A percentile compares a stretch with the other conserved stretches of the same genome.
phyloP scores from a whole-genome alignment of 2,888 invertebrate genomes.

The Drosophila yooni region DNA sequence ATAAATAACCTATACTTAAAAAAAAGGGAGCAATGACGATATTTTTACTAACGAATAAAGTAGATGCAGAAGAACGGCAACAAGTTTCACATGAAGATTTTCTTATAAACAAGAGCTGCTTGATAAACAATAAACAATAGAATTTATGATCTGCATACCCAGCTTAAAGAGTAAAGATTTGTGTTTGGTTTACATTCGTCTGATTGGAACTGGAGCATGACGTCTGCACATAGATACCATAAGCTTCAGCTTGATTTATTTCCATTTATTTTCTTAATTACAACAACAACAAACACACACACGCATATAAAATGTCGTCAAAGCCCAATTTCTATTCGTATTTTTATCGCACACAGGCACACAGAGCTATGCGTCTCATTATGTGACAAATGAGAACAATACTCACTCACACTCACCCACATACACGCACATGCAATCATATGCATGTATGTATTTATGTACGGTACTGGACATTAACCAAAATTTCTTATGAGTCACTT shows the following conservation, averaged over 20 bases:
- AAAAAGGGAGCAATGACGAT: not conserved
- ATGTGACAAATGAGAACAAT: slow-evolving; percentile 30
- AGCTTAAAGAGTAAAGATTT: not conserved
- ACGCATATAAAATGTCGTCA: slow-evolving; percentile 12
- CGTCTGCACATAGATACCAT: slow-evolving; percentile 15
- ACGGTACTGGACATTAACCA: slow-evolving; percentile 32
- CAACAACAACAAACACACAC: slow-evolving; percentile 7
- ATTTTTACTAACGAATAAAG: not conserved
- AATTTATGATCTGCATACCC: not conserved
- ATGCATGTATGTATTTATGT: slow-evolving; percentile 19
- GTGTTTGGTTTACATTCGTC: slow-evolving; percentile 1
- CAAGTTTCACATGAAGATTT: slow-evolving; percentile 6
- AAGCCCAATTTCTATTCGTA: slow-evolving; percentile 15
- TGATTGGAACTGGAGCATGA: slow-evolving; percentile 38
- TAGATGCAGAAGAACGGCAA: not conserved
- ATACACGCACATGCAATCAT: not conserved
- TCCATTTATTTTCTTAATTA: slow-evolving; percentile 23
- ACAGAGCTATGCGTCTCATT: slow-evolving; percentile 28
- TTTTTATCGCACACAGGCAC: not conserved
- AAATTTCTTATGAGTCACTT: slow-evolving; percentile 63
- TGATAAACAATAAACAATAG: not conserved
- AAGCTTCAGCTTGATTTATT: slow-evolving; percentile 33
- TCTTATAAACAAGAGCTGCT: not conserved
- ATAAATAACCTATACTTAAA: not conserved
- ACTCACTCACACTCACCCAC: slow-evolving; percentile 3